These are phyloP conservation scores for Cheilosia vernalis DNA, from an alignment of 2,888 invertebrate genomes.

Conservation along the genomic window DNA sequence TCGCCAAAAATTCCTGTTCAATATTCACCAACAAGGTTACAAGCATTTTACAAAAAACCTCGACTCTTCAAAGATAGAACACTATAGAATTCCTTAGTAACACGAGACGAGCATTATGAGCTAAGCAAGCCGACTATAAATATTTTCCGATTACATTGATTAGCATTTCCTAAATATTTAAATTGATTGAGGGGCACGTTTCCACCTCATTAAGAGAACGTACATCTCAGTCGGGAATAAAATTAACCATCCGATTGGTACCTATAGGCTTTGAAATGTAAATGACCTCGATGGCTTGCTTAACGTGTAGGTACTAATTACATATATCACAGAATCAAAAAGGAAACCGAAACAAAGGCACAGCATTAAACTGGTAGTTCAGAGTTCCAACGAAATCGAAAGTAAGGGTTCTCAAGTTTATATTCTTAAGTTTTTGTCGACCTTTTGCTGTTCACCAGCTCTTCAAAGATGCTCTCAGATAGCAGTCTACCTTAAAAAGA, in stretches of 20 bases:
- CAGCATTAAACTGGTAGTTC: neutral
- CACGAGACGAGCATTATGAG: too few species aligned
- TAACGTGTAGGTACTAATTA: neutral
- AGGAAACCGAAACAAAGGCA: too few species aligned
- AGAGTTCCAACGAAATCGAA: conserved; percentile 13
- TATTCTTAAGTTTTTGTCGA: neutral
- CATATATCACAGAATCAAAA: conserved; percentile 11
- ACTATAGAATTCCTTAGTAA: too few species aligned
- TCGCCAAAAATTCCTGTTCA: too few species aligned
- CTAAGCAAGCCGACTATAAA: too few species aligned
- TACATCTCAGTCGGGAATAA: conserved; percentile 27
- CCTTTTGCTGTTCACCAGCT: neutral
- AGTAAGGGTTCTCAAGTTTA: conserved; percentile 8
- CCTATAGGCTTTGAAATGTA: conserved; percentile 1
- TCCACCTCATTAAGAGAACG: neutral
- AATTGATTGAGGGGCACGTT: neutral
- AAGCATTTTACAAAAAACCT: too few species aligned
- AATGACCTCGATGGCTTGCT: conserved; percentile 41
- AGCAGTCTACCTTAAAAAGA: neutral
- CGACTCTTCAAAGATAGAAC: too few species aligned
- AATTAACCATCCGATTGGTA: conserved; percentile 5
- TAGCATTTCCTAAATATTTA: neutral
- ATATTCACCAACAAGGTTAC: too few species aligned
- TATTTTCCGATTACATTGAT: neutral
- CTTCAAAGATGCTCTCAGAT: neutral